Evolutionary conservation across 2,888 invertebrate species (phyloP), one percentile per base, ranked within the genome.

Genomic region (Agriotes lineatus): DNA sequence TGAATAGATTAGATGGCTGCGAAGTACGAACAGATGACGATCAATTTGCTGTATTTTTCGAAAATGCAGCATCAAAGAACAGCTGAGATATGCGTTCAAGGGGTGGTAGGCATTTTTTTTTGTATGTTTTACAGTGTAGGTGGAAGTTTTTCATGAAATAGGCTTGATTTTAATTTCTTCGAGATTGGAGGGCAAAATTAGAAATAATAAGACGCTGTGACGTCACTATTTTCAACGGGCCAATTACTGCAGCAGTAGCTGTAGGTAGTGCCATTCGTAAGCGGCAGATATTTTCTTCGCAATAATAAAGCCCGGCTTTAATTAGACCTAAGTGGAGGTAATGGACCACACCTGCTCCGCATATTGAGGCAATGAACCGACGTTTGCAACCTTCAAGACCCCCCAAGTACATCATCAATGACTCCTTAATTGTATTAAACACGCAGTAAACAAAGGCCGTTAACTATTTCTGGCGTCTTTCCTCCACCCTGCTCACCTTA

Each of bases 311-410:
- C 33, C 22, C 56, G 30, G 62, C 66, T 57, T 71, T 71, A 71
- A 71, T 71, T 71, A 71, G 50, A 69, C 76, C 75, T 81, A 82
- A 82, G 79, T 82, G 79, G 78, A 82, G 82, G 81, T 82, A 81
- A 82, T 81, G 78, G 81, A 79, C 80, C 79, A 82, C 82, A 82
- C 82, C 82, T 82, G 82, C 79, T 80, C 78, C 80, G 79, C 80
- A 80, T 80, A 66, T 60, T 72, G 70, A 76, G 74, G 76, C 78
- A 77, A 78, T 76, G 61, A 66, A 65, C 62, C 39, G 33, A 25
- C 39, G 56, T 62, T 67, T 56, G 56, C 66, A 60, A 59, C 66
- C 66, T 66, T 35, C 56, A 45, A 22, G 61, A 67, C 59, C 62
- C 64, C 67, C 57, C 52, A 67, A 67, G 62, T 67, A 64, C 25